These are phyloP conservation scores for Mnemiopsis leidyi DNA, from an alignment of 37 sponge, comb jelly and placozoan genomes.

Conservation along the genomic window DNA sequence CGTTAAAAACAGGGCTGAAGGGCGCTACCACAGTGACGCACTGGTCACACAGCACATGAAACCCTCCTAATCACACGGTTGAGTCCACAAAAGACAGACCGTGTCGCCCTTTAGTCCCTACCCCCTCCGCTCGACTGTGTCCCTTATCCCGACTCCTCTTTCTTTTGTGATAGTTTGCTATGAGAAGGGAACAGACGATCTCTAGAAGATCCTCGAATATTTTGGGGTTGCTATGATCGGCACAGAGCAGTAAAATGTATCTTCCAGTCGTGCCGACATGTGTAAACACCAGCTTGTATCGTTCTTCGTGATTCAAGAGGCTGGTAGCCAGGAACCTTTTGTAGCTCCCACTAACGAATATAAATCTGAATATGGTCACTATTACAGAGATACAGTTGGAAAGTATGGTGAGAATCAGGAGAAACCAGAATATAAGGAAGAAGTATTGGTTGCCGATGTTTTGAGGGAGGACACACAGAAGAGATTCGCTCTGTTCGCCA, in stretches of 20 bases:
- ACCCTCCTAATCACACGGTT: not conserved
- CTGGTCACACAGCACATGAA: not conserved
- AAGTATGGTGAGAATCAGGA: not conserved
- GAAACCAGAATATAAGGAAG: constrained; percentile 50
- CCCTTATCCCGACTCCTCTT: not conserved
- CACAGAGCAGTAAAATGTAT: constrained; percentile 22
- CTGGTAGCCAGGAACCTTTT: constrained; percentile 6
- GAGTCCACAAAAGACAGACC: not conserved
- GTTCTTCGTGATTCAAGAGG: not conserved
- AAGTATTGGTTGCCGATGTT: constrained; percentile 64
- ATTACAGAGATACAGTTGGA: constrained; percentile 11
- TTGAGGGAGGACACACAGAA: constrained; percentile 58
- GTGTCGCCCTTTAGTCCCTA: too few species aligned
- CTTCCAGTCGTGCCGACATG: constrained; percentile 45
- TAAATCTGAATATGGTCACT: constrained; percentile 22
- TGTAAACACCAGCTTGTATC: constrained; percentile 23
- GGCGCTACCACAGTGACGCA: not conserved
- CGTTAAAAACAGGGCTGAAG: not conserved
- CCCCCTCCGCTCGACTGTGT: too few species aligned
- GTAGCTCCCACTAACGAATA: constrained; percentile 1
- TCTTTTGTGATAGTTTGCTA: constrained; percentile 40
- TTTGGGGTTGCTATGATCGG: constrained; percentile 6
- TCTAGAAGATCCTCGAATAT: constrained; percentile 49
- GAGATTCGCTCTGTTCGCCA: not conserved
- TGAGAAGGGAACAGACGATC: constrained; percentile 37